Percentiles rank a stretch among this genome's conserved stretches.
Conservation (phyloP, 2,797 vertebrate species). For the Pantherophis vulpinus region DNA sequence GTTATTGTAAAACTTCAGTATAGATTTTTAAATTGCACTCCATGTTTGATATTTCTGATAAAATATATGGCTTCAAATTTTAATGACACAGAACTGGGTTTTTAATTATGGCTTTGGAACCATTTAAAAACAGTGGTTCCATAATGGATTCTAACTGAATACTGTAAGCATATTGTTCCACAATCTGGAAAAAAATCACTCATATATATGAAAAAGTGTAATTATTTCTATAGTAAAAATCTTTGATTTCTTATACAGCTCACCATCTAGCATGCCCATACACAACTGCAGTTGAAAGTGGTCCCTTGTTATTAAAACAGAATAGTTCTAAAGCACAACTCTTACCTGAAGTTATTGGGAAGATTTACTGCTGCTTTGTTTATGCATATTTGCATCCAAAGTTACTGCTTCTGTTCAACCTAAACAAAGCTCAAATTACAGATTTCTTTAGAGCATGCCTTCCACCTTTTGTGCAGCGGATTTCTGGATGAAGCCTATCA, state of each 20-base stretch:
- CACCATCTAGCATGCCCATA: not conserved
- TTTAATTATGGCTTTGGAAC: not conserved
- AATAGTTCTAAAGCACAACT: not conserved
- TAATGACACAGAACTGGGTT: not conserved
- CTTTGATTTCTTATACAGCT: not conserved
- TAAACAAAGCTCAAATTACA: slow-evolving; percentile 57
- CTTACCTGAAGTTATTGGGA: not conserved
- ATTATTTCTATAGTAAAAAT: not conserved
- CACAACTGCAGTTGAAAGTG: not conserved
- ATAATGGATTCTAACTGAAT: not conserved
- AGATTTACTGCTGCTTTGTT: not conserved
- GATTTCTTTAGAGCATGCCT: slow-evolving; percentile 86
- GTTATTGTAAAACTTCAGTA: not conserved
- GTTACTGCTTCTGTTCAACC: not conserved
- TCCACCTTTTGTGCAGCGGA: slow-evolving; percentile 82
- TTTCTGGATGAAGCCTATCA: slow-evolving; percentile 78
- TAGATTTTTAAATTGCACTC: not conserved
- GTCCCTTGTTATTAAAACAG: not conserved
- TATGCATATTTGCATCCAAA: not conserved
- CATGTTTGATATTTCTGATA: not conserved
- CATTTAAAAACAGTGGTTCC: not conserved
- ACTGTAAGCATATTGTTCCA: not conserved
- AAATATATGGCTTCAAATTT: not conserved
- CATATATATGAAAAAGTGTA: not conserved
- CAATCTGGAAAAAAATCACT: not conserved